Base-by-base conservation (phyloP, 2,113 vertebrate genomes). In the Penelope pileata region DNA sequence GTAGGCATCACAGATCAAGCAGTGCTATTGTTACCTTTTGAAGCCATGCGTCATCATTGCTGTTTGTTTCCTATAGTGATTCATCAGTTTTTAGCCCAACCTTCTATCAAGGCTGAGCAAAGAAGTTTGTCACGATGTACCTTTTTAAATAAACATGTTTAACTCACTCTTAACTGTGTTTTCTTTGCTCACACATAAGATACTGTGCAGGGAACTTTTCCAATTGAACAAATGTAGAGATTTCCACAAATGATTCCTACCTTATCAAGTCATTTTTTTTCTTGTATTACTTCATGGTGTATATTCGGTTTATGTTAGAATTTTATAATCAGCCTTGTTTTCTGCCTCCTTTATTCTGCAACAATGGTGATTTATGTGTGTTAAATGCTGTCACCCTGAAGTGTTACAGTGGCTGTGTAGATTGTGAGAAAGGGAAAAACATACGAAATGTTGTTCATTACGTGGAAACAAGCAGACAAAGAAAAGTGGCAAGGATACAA, bases 41-140 rank as follows among this genome's bases (percentile, higher is more conserved):
- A 92, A 93, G 30, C 42, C 3, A 9, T 91, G 86, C 36, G 60
- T 97, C 95, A 96, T 69, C 66, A n/a, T 30, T 92, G 81, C 80
- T 83, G 67, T 95, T 93, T 94, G 77, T 96, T 95, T 96, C 88
- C 83, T 91, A 43, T 85, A 94, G 78, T 88, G 91, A 92, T 94
- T 91, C 94, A 96, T 96, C 88, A 74, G 63, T 93, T 96, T 94
- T 81, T 86, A 92, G 67, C 85, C 64, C 67, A 87, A 74, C 22
- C 56, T 94, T 91, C 83, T 93, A 69, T 91, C 93, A 72, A 91
- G 86, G 83, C 68, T 95, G 93, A 93, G 88, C 87, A 81, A 81
- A 90, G 83, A 91, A 84, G 74, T 93, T 96, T 94, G 86, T 95
- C 86, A 92, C 7, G 4, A 86, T 84, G 51, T 82, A 56, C 36